Base-by-base conservation (phyloP, 2,113 vertebrate genomes). In the Zosterops borbonicus region DNA sequence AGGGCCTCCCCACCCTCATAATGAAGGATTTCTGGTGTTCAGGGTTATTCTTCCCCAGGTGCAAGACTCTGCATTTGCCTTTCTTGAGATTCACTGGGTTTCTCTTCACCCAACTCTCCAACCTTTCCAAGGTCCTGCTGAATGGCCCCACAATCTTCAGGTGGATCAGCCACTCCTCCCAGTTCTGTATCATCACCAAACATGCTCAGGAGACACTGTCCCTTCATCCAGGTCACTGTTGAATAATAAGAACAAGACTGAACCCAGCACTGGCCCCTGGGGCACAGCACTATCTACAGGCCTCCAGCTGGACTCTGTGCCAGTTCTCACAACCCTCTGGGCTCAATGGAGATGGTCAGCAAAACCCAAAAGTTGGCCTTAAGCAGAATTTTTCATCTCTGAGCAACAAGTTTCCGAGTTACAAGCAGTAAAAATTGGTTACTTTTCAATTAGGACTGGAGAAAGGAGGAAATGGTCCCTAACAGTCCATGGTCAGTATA, bases 151-250 rank as follows among this genome's bases (percentile, higher is more conserved):
- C 37, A 14, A 27, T 12, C 31, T 22, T 17, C 63, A 77, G 46
- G 27, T 37, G 37, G 62, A 27, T 44, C 83, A 60, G 62, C 37
- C 31, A 22, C 37, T 37, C 37, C 14, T 37, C 11, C 25, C 44
- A 31, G 33, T 6, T 28, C 37, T 68, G 53, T 6, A 44, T 5
- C 37, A 37, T 44, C 73, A 77, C 1, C 53, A 12, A 31, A 68
- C 0, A 0, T 44, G 22, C 23, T 37, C 29, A 27, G 52, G 44
- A 21, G 16, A 9, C 27, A 5, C 53, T 52, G 27, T 37, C 21
- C 53, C 37, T 59, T 52, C 83, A 31, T 44, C 53, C 53, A 77
- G 37, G 37, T 52, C 53, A 37, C 27, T 77, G 21, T 17, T 52
- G 31, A 37, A 9, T 9, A 11, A 27, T 6, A 9, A 6, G 37